These are phyloP conservation scores for Remorina albescens DNA, from an alignment of 2,797 vertebrate species.

Conservation along the genomic window DNA sequence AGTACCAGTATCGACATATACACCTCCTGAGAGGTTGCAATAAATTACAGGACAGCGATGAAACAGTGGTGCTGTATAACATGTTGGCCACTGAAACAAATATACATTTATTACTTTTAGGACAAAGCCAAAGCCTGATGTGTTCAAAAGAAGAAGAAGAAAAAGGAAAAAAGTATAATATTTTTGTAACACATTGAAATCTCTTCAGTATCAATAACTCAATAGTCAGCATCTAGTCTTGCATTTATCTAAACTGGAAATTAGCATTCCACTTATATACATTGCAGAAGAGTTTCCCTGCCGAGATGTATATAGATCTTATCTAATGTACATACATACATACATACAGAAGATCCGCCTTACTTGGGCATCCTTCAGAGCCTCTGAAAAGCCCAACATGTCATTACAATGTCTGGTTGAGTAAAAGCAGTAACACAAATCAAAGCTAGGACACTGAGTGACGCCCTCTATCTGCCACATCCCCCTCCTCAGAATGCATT, in stretches of 20 bases:
- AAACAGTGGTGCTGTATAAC: too few species aligned
- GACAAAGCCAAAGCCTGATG: neutral
- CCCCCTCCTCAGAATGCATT: conserved; percentile 52
- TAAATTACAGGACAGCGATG: neutral
- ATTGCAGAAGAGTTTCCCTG: neutral
- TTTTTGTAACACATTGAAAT: neutral
- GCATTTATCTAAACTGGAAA: conserved; percentile 11
- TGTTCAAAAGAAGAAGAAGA: neutral
- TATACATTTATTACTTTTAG: neutral
- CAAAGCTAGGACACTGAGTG: conserved; percentile 73
- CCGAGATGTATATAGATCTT: conserved; percentile 18
- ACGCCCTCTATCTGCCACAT: conserved; percentile 58
- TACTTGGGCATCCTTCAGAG: conserved; percentile 59
- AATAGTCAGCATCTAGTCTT: neutral
- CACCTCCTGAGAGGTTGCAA: neutral
- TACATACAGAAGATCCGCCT: conserved; percentile 47
- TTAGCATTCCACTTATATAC: neutral
- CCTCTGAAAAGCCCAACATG: conserved; percentile 64
- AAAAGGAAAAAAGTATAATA: neutral
- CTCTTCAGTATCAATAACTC: neutral
- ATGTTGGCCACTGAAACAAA: neutral
- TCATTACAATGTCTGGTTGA: conserved; percentile 73
- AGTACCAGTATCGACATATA: neutral
- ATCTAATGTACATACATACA: conserved; percentile 45
- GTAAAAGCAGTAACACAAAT: conserved; percentile 80